Base-by-base conservation (phyloP, 2,888 invertebrate genomes). In the Noctua pronuba region DNA sequence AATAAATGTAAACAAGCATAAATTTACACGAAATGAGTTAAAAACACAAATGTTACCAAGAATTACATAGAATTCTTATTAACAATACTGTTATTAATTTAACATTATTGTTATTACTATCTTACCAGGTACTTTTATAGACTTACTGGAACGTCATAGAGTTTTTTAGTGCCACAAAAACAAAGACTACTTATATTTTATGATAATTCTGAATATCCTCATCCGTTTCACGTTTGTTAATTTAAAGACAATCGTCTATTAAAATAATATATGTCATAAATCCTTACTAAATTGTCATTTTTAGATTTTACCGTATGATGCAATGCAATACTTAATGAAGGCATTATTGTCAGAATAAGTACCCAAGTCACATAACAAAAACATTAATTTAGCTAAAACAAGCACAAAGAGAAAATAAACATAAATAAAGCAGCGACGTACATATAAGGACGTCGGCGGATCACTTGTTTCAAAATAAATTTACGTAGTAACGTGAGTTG, bases 401-500 rank as follows among this genome's bases (percentile, higher is more conserved):
- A 78, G 74, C 49, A 72, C 67, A 75, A 80, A 73, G 24, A 67
- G 68, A 77, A 73, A 77, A 77, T 84, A 82, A 82, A 79, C 64
- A 83, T 83, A 73, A 73, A 77, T 76, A 78, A 78, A 86, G 85
- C 84, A 84, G 86, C 82, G 77, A 84, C 85, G 85, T 88, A 71
- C 67, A 89, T 80, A 79, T 89, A 88, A 91, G 90, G 87, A 88
- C 86, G 90, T 88, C 86, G 90, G 88, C 89, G 88, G 90, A 92
- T 90, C 89, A 90, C 91, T 91, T 90, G 92, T 92, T 93, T 91
- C 86, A 92, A 94, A 93, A 93, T 93, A 94, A 92, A 95, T 95
- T 95, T 95, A 95, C 95, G 95, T 94, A 94, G 95, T 94, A 95
- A 95, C 95, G 92, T 91, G 94, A 95, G 94, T 92, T 94, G 94